Base-by-base conservation (phyloP, 2,888 invertebrate genomes). In the Matsumyia berberina region DNA sequence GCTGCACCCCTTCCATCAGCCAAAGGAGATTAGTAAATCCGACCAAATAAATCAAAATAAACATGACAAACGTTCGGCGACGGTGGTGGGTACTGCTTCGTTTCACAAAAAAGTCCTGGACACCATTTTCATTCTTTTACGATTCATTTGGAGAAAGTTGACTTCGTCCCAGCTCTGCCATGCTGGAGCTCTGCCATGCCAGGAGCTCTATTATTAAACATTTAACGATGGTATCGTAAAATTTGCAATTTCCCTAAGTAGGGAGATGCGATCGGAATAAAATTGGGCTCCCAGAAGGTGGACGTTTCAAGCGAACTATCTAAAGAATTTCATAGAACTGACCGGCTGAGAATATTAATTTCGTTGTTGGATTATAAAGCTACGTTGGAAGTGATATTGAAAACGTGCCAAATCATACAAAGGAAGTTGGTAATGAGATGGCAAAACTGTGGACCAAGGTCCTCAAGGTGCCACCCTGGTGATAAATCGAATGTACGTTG, bases 161-260 rank as follows among this genome's bases (percentile, higher is more conserved):
- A 42, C 64, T 74, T 46, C 46, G 51, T 74, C 64, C 24, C 64
- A 51, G 24, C 67, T 67, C 15, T 53, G 19, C 49, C 19, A 0
- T n/a, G 12, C 37, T 44, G 29, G n/a, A n/a, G n/a, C n/a, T n/a
- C n/a, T n/a, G n/a, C n/a, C n/a, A n/a, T n/a, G 31, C 39, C 19
- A 31, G 37, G 12, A 51, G 31, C n/a, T 82, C 64, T 67, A 37
- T 35, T 70, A 70, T 51, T 67, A 55, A 74, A 46, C 12, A 66
- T 66, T 72, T 82, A 72, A 82, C 44, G 77, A 53, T 58, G 19
- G 24, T 3, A 51, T 82, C 77, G 72, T 82, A 82, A 77, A 77
- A 37, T 51, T 72, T 53, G 51, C 53, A 64, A 72, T 66, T 60
- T 82, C 58, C 51, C 37, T 46, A 53, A 66, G 77, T 72, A 77